Percentiles rank a stretch among this genome's conserved stretches.
Conservation (phyloP, 2,888 invertebrate species). For the Hipparchia sbordonii region DNA sequence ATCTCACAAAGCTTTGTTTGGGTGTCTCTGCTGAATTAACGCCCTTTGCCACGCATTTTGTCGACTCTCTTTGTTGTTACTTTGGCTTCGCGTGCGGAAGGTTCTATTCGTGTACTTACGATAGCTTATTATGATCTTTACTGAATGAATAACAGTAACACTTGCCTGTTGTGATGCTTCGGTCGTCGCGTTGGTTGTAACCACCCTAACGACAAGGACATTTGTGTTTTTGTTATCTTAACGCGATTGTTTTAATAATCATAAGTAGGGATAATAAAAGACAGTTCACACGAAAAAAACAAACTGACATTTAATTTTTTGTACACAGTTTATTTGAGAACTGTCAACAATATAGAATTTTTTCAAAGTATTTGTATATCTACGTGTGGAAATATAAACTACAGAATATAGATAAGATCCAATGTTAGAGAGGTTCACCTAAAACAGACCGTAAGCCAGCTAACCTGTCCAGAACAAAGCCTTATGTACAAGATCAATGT, state of each 20-base stretch:
- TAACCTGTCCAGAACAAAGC: constrained; percentile 55
- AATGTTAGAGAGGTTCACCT: neutral
- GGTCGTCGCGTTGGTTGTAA: no score
- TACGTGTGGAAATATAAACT: neutral
- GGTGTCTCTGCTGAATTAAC: constrained; percentile 71
- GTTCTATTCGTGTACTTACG: constrained; percentile 5
- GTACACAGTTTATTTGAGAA: neutral
- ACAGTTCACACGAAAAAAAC: no score
- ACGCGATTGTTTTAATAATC: no score
- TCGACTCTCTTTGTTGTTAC: constrained; percentile 25
- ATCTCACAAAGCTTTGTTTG: constrained; percentile 76
- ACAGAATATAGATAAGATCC: neutral
- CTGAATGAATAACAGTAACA: no score
- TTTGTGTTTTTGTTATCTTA: no score
- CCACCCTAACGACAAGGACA: no score
- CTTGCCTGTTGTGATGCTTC: no score
- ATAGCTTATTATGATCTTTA: no score
- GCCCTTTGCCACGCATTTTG: constrained; percentile 46
- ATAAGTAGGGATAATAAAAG: no score
- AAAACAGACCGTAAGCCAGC: constrained; percentile 1
- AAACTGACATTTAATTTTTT: no score
- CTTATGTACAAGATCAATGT: constrained; percentile 72
- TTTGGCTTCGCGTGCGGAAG: constrained; percentile 20
- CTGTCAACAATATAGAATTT: no score
- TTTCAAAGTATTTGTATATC: neutral